phyloP scores from a whole-genome alignment of 2,888 invertebrate genomes.

The Chaitophorus viminalis region DNA sequence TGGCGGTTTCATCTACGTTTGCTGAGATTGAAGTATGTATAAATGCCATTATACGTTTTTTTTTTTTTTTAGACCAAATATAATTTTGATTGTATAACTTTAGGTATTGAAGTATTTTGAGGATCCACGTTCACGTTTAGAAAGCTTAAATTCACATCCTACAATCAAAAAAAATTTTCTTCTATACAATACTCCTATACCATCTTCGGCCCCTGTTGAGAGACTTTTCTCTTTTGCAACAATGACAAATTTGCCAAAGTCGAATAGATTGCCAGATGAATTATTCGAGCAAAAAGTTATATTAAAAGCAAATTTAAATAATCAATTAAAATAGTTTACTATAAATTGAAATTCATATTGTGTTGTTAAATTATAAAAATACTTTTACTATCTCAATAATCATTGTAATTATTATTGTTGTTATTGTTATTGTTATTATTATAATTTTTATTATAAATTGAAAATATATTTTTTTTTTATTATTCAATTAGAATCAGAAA shows the following conservation, averaged over 20 bases:
- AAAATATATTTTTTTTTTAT: too few relatives aligned
- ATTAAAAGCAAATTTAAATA: not conserved
- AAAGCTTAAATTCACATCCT: not conserved
- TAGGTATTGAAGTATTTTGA: constrained; percentile 6
- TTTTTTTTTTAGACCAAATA: not conserved
- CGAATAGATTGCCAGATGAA: constrained; percentile 1
- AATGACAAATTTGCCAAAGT: constrained; percentile 6
- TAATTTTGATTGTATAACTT: not conserved
- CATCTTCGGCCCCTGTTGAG: too few relatives aligned
- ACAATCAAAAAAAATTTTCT: constrained; percentile 7
- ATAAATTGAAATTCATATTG: too few relatives aligned
- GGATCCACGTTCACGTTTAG: not conserved
- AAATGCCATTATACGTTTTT: not conserved
- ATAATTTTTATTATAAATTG: too few relatives aligned
- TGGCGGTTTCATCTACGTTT: too few relatives aligned
- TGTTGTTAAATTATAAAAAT: too few relatives aligned
- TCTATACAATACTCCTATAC: not conserved
- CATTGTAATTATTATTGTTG: too few relatives aligned
- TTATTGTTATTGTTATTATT: too few relatives aligned
- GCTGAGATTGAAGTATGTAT: constrained; percentile 13
- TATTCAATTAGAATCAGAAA: too few relatives aligned
- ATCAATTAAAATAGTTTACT: too few relatives aligned
- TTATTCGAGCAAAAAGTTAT: constrained; percentile 3
- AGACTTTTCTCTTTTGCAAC: not conserved
- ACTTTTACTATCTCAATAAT: too few relatives aligned